Evolutionary conservation across 2,888 invertebrate genomes (phyloP).

Genomic region (Punctoribates punctum): DNA sequence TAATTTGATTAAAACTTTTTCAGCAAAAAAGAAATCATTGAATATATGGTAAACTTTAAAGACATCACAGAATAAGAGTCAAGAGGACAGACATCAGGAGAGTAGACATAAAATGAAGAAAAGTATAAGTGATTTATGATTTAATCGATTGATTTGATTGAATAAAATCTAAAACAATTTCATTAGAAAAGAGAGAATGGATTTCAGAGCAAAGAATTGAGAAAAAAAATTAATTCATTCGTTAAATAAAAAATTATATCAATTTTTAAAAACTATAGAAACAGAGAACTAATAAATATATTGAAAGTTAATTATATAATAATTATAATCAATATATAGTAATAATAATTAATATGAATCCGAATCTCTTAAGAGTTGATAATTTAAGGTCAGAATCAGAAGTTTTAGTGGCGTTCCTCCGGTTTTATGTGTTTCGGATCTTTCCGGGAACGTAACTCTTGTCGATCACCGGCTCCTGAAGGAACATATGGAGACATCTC

Average conservation of each 20-base stretch:
- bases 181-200: too few relatives aligned
- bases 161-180: too few relatives aligned
- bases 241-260: too few relatives aligned
- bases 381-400: neutral
- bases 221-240: too few relatives aligned
- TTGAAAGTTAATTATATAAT: too few relatives aligned
- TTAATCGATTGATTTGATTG: neutral
- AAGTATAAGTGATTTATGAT: neutral
- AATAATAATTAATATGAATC: constrained; percentile 21
- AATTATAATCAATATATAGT: neutral
- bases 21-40: neutral
- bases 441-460: constrained; percentile 99
- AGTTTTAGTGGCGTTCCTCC: neutral
- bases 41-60: neutral
- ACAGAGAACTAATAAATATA: too few relatives aligned
- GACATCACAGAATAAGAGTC: neutral
- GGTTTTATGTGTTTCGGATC: constrained; percentile 75
- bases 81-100: neutral
- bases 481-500: constrained; percentile 94
- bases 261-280: too few relatives aligned
- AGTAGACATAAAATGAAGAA: neutral
- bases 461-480: constrained; percentile 95
- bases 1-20: neutral
- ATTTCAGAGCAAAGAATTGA: too few relatives aligned
- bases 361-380: neutral